Evolutionary conservation across 2,888 invertebrate species (phyloP).

Genomic region (Leptopterna dolabrata): DNA sequence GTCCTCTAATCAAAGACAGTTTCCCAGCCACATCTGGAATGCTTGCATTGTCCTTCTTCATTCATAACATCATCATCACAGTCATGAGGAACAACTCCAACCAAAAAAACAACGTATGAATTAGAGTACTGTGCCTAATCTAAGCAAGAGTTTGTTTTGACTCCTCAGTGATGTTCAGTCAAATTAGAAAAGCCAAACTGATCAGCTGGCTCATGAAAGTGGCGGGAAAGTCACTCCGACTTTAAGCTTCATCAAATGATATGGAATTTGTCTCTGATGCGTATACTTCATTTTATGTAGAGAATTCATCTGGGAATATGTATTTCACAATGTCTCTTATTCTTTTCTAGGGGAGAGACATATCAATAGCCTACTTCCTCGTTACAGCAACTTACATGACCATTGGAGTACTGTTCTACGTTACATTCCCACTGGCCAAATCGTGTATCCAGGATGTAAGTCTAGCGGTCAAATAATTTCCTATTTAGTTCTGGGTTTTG

Average conservation of each 20-base stretch:
- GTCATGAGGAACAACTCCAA: constrained; percentile 84
- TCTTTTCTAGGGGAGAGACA: constrained; percentile 79
- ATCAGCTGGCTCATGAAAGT: too few relatives aligned
- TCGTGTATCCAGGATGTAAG: constrained; percentile 91
- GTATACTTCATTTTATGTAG: too few relatives aligned
- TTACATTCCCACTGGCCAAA: constrained; percentile 87
- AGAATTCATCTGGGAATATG: too few relatives aligned
- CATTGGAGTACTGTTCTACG: constrained; percentile 84
- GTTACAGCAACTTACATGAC: constrained; percentile 85
- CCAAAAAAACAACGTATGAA: constrained; percentile 85
- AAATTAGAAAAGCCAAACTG: too few relatives aligned
- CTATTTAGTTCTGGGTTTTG: too few relatives aligned
- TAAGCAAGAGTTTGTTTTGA: too few relatives aligned
- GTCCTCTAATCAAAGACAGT: constrained; percentile 68
- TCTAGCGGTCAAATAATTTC: too few relatives aligned
- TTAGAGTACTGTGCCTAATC: constrained; percentile 54
- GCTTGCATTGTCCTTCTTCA: constrained; percentile 88
- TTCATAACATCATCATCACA: constrained; percentile 91
- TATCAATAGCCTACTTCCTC: constrained; percentile 83
- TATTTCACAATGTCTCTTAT: not conserved
- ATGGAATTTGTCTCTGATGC: too few relatives aligned
- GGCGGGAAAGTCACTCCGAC: too few relatives aligned
- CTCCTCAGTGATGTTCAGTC: too few relatives aligned
- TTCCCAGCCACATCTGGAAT: constrained; percentile 81
- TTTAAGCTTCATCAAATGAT: too few relatives aligned